Percentiles rank a stretch among this genome's conserved stretches.
These are phyloP conservation scores for Chitala chitala DNA, from an alignment of 2,113 vertebrate species.

Conservation along the genomic window DNA sequence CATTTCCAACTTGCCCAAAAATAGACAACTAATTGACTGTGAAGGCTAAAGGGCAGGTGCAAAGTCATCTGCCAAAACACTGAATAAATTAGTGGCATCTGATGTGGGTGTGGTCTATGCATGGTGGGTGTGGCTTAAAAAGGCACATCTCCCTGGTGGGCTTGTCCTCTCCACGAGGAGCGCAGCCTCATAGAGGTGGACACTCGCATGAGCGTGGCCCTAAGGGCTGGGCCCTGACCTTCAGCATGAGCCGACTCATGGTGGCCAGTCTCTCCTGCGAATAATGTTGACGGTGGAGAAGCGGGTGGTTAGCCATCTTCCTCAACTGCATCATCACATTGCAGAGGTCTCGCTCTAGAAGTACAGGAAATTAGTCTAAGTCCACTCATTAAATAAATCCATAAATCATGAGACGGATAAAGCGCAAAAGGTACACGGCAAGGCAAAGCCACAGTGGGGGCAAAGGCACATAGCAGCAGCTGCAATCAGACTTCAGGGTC, in stretches of 20 bases:
- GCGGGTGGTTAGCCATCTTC: conserved; percentile 97
- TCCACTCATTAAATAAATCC: background rate
- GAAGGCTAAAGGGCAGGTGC: too few relatives aligned
- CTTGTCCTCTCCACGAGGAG: background rate
- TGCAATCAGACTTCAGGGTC: background rate
- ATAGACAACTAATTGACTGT: background rate
- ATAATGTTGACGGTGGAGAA: conserved; percentile 87
- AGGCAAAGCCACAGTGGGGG: background rate
- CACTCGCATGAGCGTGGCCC: background rate
- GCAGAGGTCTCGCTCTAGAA: conserved; percentile 77
- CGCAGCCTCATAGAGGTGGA: background rate
- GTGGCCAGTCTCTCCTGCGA: conserved; percentile 77
- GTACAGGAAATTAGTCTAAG: conserved; percentile 15
- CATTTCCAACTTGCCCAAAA: background rate
- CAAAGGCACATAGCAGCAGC: background rate
- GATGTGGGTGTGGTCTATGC: background rate
- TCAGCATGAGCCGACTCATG: conserved; percentile 92
- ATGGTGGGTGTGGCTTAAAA: background rate
- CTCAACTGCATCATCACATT: conserved; percentile 97
- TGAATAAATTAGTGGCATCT: too few relatives aligned
- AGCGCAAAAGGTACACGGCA: background rate
- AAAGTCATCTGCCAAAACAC: too few relatives aligned
- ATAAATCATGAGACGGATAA: background rate
- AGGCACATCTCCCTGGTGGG: background rate
- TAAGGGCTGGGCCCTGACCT: conserved; percentile 60